These are phyloP conservation scores for Holotrichia oblita DNA, from an alignment of 1,140 invertebrate species.

Conservation along the genomic window DNA sequence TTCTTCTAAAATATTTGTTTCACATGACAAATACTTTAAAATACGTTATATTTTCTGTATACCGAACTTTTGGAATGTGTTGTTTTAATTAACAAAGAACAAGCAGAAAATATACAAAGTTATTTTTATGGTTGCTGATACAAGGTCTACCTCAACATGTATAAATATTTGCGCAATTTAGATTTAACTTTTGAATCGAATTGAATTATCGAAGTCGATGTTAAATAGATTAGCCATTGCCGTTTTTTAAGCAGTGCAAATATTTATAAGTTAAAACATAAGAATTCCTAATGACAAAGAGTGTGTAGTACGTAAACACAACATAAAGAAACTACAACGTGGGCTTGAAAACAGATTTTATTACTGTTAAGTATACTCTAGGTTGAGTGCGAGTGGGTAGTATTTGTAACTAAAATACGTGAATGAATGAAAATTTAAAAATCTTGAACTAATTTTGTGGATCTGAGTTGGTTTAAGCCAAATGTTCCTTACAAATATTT, in stretches of 20 bases:
- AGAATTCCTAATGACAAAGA: neutral
- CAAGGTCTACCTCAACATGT: too few species aligned
- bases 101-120: too few species aligned
- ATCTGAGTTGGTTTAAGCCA: neutral
- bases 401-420: neutral
- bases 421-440: neutral
- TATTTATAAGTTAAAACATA: neutral
- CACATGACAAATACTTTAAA: too few species aligned
- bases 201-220: too few species aligned
- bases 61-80: too few species aligned
- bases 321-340: neutral
- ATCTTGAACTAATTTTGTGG: constrained; percentile 4
- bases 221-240: too few species aligned
- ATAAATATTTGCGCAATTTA: too few species aligned
- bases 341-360: constrained; percentile 1
- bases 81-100: too few species aligned
- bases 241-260: neutral
- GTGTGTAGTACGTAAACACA: neutral
- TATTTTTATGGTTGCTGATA: too few species aligned
- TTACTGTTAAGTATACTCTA: neutral
- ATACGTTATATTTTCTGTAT: too few species aligned
- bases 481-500: constrained; percentile 5
- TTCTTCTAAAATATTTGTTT: too few species aligned
- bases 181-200: too few species aligned
- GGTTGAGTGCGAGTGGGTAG: constrained; percentile 1